A percentile compares a stretch with the other conserved stretches of the same genome.
Conservation (phyloP, 2,113 vertebrate genomes). For the Thunnus maccoyii region DNA sequence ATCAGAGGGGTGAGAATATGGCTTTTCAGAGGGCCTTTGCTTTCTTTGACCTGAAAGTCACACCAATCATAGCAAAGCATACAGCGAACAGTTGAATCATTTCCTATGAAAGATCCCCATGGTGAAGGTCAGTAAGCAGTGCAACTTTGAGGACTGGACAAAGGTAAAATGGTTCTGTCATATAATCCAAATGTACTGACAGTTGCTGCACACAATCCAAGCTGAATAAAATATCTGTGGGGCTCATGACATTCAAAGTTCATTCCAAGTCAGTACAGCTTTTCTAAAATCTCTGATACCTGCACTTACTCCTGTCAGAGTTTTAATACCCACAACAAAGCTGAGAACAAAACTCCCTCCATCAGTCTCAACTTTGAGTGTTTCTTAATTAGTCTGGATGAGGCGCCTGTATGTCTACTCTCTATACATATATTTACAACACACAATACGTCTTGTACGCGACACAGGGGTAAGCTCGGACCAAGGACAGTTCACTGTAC, state of each 20-base stretch:
- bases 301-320: slow-evolving; percentile 23
- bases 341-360: slow-evolving; percentile 30
- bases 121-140: slow-evolving; percentile 55
- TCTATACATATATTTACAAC: slow-evolving; percentile 85
- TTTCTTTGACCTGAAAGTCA: slow-evolving; percentile 59
- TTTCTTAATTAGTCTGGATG: slow-evolving; percentile 68
- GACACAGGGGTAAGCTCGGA: slow-evolving; percentile 71
- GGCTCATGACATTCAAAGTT: slow-evolving; percentile 56
- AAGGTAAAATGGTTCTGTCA: slow-evolving; percentile 46
- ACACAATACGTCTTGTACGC: slow-evolving; percentile 72
- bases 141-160: slow-evolving; percentile 49
- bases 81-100: slow-evolving; percentile 49
- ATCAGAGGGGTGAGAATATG: slow-evolving; percentile 74
- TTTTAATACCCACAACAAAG: slow-evolving; percentile 27
- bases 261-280: slow-evolving; percentile 27
- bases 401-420: slow-evolving; percentile 75
- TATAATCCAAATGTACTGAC: slow-evolving; percentile 48
- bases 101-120: slow-evolving; percentile 44
- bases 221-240: slow-evolving; percentile 44
- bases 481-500: slow-evolving; percentile 73
- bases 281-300: slow-evolving; percentile 26
- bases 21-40: slow-evolving; percentile 71
- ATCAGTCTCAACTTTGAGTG: slow-evolving; percentile 35
- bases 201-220: slow-evolving; percentile 36
- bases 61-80: slow-evolving; percentile 49